Conservation (phyloP, 2,888 invertebrate species). For the Antitype chi region DNA sequence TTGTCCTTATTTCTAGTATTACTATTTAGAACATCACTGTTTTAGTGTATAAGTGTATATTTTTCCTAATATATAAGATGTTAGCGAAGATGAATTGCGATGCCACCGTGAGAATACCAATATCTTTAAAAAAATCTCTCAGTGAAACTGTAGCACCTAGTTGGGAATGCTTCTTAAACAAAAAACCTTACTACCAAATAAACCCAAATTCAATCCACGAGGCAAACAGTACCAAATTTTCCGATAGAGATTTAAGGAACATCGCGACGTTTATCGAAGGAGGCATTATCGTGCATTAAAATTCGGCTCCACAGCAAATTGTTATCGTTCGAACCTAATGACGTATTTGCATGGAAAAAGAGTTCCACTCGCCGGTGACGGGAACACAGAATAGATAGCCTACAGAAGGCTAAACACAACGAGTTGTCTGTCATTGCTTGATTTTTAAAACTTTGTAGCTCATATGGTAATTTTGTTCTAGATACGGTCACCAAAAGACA, state of each 20-base stretch:
- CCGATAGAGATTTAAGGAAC: conserved; percentile 59
- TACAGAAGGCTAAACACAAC: background rate
- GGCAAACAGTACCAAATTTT: conserved; percentile 51
- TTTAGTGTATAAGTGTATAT: no score
- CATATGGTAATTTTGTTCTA: background rate
- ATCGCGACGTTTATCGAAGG: conserved; percentile 62
- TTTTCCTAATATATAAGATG: no score
- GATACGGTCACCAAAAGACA: background rate
- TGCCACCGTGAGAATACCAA: no score
- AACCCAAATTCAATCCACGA: conserved; percentile 52
- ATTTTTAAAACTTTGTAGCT: background rate
- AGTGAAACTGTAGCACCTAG: no score
- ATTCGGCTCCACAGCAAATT: conserved; percentile 80
- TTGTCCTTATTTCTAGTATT: no score
- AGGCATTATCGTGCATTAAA: conserved; percentile 81
- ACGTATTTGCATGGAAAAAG: conserved; percentile 86
- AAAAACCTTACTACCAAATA: conserved; percentile 36
- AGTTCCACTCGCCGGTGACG: conserved; percentile 68
- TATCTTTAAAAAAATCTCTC: no score
- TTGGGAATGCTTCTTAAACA: background rate
- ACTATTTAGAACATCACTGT: no score
- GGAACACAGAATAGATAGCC: background rate
- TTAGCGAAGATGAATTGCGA: no score
- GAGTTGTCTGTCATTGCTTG: background rate
- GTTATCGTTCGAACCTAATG: conserved; percentile 81